Percentiles rank a stretch among this genome's conserved stretches.
These are phyloP conservation scores for Thunnus albacares DNA, from an alignment of 2,797 vertebrate species.

Conservation along the genomic window DNA sequence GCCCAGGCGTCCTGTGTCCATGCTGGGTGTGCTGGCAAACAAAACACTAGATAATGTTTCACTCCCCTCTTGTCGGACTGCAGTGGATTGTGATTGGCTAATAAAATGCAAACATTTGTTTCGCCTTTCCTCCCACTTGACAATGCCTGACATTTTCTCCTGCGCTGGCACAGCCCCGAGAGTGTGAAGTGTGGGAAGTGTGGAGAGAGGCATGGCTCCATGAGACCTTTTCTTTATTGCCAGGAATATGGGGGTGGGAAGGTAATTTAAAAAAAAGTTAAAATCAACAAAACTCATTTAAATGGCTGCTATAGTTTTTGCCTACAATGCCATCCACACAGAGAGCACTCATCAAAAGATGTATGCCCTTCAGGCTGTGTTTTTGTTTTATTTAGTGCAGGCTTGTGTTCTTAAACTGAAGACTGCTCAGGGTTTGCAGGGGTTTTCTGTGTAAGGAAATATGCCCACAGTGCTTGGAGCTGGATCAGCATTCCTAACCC, in stretches of 20 bases:
- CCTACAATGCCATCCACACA: conserved; percentile 51
- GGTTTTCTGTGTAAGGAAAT: conserved; percentile 71
- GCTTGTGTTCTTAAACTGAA: conserved; percentile 52
- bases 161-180: conserved; percentile 60
- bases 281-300: conserved; percentile 59
- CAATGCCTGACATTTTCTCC: conserved; percentile 74
- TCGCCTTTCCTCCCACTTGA: conserved; percentile 75
- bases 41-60: conserved; percentile 55
- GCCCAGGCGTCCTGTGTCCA: conserved; percentile 41
- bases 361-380: conserved; percentile 47
- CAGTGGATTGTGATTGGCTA: conserved; percentile 65
- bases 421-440: conserved; percentile 36
- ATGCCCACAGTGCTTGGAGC: conserved; percentile 66
- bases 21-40: conserved; percentile 59
- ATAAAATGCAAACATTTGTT: conserved; percentile 77
- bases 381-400: conserved; percentile 62
- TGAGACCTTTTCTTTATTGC: conserved; percentile 66
- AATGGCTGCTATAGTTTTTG: conserved; percentile 46
- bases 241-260: conserved; percentile 67
- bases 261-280: conserved; percentile 56
- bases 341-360: conserved; percentile 63
- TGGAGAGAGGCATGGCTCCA: conserved; percentile 70
- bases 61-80: conserved; percentile 45
- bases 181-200: conserved; percentile 78
- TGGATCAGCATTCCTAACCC: conserved; percentile 79